A percentile compares a stretch with the other conserved stretches of the same genome.
phyloP scores from a whole-genome alignment of 2,888 invertebrate species.

The Capitulum mitella region DNA sequence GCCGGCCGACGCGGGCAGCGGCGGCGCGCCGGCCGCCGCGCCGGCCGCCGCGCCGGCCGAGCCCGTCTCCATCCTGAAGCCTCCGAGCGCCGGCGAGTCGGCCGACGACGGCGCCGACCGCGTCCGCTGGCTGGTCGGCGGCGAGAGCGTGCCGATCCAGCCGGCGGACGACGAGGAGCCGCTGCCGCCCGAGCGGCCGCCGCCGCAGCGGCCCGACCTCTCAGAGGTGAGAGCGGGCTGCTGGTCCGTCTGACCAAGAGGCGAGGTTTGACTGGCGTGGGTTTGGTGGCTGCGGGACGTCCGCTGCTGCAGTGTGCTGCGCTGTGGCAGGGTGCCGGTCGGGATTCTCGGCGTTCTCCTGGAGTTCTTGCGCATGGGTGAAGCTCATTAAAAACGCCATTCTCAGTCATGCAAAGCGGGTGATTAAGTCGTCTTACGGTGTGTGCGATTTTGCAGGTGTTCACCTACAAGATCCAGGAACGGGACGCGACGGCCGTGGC shows the following conservation, averaged over 20 bases:
- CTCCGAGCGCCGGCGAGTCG: neutral
- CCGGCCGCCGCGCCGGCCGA: neutral
- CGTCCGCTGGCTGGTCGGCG: neutral
- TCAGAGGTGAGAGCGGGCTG: neutral
- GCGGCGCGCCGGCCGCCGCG: neutral
- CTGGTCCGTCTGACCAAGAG: too few relatives aligned
- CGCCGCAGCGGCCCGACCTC: neutral
- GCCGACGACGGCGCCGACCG: too few relatives aligned
- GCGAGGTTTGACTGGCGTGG: too few relatives aligned
- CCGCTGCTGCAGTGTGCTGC: too few relatives aligned
- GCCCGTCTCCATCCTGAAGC: neutral
- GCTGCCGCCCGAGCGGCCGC: neutral
- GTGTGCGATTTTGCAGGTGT: neutral
- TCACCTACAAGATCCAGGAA: slow-evolving; percentile 9
- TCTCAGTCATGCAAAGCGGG: neutral
- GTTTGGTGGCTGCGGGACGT: too few relatives aligned
- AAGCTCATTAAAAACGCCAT: too few relatives aligned
- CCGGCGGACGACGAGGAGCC: neutral
- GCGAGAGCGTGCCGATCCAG: neutral
- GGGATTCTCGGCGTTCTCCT: too few relatives aligned
- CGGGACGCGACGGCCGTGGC: neutral
- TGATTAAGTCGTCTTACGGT: neutral
- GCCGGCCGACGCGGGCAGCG: neutral
- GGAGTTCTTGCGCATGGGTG: too few relatives aligned
- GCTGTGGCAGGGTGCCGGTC: too few relatives aligned